A percentile compares a stretch with the other conserved stretches of the same genome.
These are phyloP conservation scores for Petrocephalus microphthalmus DNA, from an alignment of 2,113 vertebrate genomes.

Conservation along the genomic window DNA sequence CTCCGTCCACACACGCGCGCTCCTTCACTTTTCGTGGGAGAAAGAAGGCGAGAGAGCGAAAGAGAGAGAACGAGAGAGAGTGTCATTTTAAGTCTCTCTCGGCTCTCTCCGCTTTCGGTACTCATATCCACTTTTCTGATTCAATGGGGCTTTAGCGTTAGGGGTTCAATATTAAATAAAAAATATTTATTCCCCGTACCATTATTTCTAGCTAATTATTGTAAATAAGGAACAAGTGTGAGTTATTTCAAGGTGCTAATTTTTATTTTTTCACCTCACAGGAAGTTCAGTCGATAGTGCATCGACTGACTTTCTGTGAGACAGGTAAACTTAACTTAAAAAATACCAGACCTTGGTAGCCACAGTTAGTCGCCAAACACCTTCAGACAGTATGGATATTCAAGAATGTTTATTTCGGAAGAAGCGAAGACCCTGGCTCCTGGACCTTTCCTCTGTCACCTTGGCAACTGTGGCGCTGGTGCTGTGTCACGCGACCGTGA, in stretches of 20 bases:
- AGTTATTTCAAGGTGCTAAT: slow-evolving; percentile 43
- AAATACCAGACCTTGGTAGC: slow-evolving; percentile 43
- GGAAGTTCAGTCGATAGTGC: slow-evolving; percentile 49
- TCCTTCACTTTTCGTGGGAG: slow-evolving; percentile 51
- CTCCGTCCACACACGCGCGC: slow-evolving; percentile 35
- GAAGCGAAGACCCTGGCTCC: slow-evolving; percentile 62
- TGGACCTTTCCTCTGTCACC: slow-evolving; percentile 52
- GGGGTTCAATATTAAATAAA: slow-evolving; percentile 50
- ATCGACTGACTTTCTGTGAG: slow-evolving; percentile 56
- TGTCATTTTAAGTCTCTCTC: slow-evolving; percentile 59
- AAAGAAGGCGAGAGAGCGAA: slow-evolving; percentile 55
- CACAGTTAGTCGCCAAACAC: slow-evolving; percentile 37
- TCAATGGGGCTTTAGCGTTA: slow-evolving; percentile 64
- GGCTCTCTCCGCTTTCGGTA: slow-evolving; percentile 59
- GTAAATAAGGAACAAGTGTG: slow-evolving; percentile 47
- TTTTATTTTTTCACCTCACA: slow-evolving; percentile 44
- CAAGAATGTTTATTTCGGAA: slow-evolving; percentile 53
- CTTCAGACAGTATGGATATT: slow-evolving; percentile 63
- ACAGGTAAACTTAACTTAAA: slow-evolving; percentile 43
- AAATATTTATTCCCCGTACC: slow-evolving; percentile 52
- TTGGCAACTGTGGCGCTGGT: slow-evolving; percentile 49
- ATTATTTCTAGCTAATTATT: slow-evolving; percentile 41
- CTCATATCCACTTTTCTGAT: slow-evolving; percentile 51
- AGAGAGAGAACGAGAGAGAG: slow-evolving; percentile 55
- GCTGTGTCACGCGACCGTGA: slow-evolving; percentile 51